Percentiles rank a stretch among this genome's conserved stretches.
phyloP scores from a whole-genome alignment of 2,797 vertebrate genomes.

The Pampus argenteus region DNA sequence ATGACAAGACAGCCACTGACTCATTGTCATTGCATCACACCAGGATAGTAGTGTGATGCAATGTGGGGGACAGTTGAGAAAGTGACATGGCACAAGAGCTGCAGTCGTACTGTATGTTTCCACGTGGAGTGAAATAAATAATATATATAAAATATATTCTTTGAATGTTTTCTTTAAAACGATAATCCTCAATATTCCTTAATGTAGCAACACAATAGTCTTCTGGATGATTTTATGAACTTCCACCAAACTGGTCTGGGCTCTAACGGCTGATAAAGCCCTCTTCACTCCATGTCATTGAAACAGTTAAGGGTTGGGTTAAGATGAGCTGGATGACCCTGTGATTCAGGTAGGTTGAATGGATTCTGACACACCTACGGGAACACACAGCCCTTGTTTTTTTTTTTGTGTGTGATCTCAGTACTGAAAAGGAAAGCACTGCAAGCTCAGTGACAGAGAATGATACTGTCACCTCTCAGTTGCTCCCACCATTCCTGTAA shows the following conservation, averaged over 20 bases:
- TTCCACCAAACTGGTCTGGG: slow-evolving; percentile 16
- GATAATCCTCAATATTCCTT: background rate
- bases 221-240: background rate
- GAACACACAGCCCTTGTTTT: too few relatives aligned
- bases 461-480: slow-evolving; percentile 13
- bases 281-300: background rate
- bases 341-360: slow-evolving; percentile 63
- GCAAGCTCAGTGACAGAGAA: slow-evolving; percentile 1
- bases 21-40: slow-evolving; percentile 50
- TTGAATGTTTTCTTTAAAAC: too few relatives aligned
- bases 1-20: slow-evolving; percentile 7
- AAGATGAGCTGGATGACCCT: slow-evolving; percentile 30
- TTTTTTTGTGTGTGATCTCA: slow-evolving; percentile 5
- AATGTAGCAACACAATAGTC: background rate
- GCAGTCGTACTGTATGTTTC: too few relatives aligned
- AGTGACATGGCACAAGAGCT: slow-evolving; percentile 18
- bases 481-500: slow-evolving; percentile 20
- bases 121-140: too few relatives aligned
- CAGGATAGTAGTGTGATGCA: slow-evolving; percentile 48
- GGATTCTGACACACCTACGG: slow-evolving; percentile 56
- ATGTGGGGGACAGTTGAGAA: slow-evolving; percentile 34
- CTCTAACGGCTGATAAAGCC: slow-evolving; percentile 13
- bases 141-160: too few relatives aligned
- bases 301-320: slow-evolving; percentile 52
- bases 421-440: slow-evolving; percentile 28